Base-by-base conservation (phyloP, 2,888 invertebrate species). In the Ommatoiulus sabulosus region DNA sequence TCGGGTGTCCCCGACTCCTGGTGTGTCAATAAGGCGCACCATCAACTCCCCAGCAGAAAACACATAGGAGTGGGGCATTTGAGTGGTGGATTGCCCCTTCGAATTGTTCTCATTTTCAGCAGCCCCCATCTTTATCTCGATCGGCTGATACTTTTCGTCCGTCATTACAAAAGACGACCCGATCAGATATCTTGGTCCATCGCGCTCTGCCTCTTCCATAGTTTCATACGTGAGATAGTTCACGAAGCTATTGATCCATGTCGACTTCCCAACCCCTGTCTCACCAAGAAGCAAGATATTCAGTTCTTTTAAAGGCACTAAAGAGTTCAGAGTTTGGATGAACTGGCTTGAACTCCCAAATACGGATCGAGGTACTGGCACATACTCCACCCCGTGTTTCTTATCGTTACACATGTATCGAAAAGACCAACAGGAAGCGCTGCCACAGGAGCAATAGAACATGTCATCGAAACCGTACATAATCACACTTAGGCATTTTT, bases 1-100 rank as follows among this genome's bases (percentile, higher is more conserved):
- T 0, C 89, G 35, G 6, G 90, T 90, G 88, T 91, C 91, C 20
- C 90, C 91, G 15, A 91, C 89, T 7, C 91, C 91, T 12, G 91
- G 91, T 6, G 91, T 91, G 88, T 91, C 91, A 80, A 91, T 90
- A 44, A 91, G 84, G 0, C 90, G 89, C 8, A 90, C 15, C 24
- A 43, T n/a, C n/a, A 46, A 44, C n/a, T 89, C 87, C 7, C 87
- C 86, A 43, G 44, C n/a, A 15, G 35, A n/a, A 15, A 89, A 87
- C n/a, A 20, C n/a, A 72, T 89, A 89, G 1, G 57, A 44, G 20
- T 84, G 87, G 6, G 84, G 44, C 12, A 72, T 84, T 15, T 89
- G 87, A n/a, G 89, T 89, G 0, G 63, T 63, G 17, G 89, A 87
- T 43, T 72, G 84, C 4, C 87, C 89, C 12, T 20, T 46, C 4